These are phyloP conservation scores for Noctua janthina DNA, from an alignment of 2,888 invertebrate species.

Conservation along the genomic window DNA sequence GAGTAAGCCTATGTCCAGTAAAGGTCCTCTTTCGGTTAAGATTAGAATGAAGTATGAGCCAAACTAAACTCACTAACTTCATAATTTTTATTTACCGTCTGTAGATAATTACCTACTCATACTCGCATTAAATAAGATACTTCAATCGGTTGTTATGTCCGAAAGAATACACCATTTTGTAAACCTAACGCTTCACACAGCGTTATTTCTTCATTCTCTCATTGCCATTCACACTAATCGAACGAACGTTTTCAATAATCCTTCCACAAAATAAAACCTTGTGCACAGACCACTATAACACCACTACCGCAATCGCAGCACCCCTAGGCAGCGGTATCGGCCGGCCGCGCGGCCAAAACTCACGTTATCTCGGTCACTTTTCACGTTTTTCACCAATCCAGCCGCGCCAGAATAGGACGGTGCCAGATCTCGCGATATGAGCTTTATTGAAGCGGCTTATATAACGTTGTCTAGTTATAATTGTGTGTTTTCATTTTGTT, in stretches of 20 bases:
- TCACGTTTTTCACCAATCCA: conserved; percentile 86
- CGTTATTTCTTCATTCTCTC: neutral
- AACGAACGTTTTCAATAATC: conserved; percentile 47
- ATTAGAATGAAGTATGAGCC: neutral
- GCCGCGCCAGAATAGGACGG: conserved; percentile 73
- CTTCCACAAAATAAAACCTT: conserved; percentile 25
- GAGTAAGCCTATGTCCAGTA: neutral
- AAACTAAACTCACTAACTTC: neutral
- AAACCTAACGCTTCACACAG: neutral
- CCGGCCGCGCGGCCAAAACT: conserved; percentile 79
- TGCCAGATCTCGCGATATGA: conserved; percentile 74
- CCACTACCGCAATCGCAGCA: conserved; percentile 62
- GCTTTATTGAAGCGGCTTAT: conserved; percentile 74
- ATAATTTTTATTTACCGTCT: neutral
- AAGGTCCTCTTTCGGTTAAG: neutral
- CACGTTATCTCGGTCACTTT: conserved; percentile 86
- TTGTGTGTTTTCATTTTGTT: conserved; percentile 42
- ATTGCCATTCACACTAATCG: conserved; percentile 8
- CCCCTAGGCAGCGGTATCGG: conserved; percentile 77
- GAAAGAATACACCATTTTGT: neutral
- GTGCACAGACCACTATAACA: conserved; percentile 47
- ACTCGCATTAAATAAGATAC: neutral
- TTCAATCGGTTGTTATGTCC: neutral
- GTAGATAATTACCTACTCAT: neutral
- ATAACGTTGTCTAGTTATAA: conserved; percentile 69